Base-by-base conservation (phyloP, 2,888 invertebrate species). In the Diogma glabrata region DNA sequence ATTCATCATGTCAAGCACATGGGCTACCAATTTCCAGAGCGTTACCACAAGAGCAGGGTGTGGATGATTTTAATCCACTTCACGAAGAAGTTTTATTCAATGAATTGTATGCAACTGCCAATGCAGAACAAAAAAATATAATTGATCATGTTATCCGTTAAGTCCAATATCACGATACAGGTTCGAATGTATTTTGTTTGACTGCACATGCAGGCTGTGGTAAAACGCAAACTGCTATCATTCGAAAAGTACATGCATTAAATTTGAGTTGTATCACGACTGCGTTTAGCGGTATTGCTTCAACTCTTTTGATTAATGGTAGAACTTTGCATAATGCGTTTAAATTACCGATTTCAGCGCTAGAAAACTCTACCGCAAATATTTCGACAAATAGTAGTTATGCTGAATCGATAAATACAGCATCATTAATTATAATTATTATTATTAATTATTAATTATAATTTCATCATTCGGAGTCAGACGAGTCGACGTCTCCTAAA, bases 331-430 rank as follows among this genome's bases (percentile, higher is more conserved):
- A 54, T 40, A 52, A 36, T 48, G 50, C 14, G 7, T 54, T 54
- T 16, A 52, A 50, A 51, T 47, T 30, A 61, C 61, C 64, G 53
- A 61, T 16, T 51, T 58, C 20, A 54, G 14, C 47, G 20, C 22
- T 36, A 12, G 51, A 51, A 22, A 46, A 38, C 23, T 43, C 40
- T 28, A 17, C 9, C n/a, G 17, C 19, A 14, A 28, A 45, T 16
- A 12, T 20, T 50, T 17, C 16, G 9, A 3, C 17, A 38, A 38
- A 38, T 38, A 17, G 38, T 16, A 16, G 9, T 14, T 23, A 51
- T 4, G 48, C 43, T 6, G 17, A 22, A 20, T 51, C 19, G 9
- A 17, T 48, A 22, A 40, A 26, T 28, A 6, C 2, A 12, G n/a
- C 48, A 19, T 47, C 47, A 30, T 43, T 51, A 17, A 48, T 48